Base-by-base conservation (phyloP, 2,888 invertebrate species). In the Epicampocera succincta region DNA sequence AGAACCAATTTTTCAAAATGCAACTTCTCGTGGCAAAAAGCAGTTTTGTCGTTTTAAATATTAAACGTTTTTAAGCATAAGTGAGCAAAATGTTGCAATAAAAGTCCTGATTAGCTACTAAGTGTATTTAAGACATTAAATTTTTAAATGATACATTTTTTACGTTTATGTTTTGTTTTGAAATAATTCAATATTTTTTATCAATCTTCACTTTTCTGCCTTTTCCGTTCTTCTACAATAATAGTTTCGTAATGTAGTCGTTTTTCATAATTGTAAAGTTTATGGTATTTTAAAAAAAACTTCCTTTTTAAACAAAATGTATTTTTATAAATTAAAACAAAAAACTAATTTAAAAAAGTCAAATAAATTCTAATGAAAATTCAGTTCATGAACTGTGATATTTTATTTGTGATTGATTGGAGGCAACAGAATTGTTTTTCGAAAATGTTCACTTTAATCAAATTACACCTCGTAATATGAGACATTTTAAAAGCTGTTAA, bases 31-130 rank as follows among this genome's bases (percentile, higher is more conserved):
- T 52, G 46, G 25, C 72, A 33, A 56, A 75, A 52, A 75, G 50
- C 29, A 58, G 56, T 58, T 69, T 75, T 69, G 76, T 74, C 74
- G 73, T 66, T 76, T 78, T 78, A 54, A 73, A 63, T 74, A 54
- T 50, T 76, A 71, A 75, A 74, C 56, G 25, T 66, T 78, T 82
- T 82, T 82, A 82, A 74, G 78, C 78, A 48, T 81, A 80, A 82
- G 73, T 63, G 52, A 80, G 75, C 79, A 82, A 83, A 76, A 68
- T 80, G 83, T 80, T 80, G 83, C 81, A 79, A 77, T 82, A 75
- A 83, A 80, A 83, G 84, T 85, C 85, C 85, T 85, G 85, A 85
- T 85, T 85, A 85, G 85, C 84, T 82, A 71, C 71, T 85, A 85
- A 85, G 85, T 69, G 78, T 84, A 85, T 85, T 85, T 83, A 84